Conservation (phyloP, 2,797 vertebrate species). For the Dallia pectoralis region DNA sequence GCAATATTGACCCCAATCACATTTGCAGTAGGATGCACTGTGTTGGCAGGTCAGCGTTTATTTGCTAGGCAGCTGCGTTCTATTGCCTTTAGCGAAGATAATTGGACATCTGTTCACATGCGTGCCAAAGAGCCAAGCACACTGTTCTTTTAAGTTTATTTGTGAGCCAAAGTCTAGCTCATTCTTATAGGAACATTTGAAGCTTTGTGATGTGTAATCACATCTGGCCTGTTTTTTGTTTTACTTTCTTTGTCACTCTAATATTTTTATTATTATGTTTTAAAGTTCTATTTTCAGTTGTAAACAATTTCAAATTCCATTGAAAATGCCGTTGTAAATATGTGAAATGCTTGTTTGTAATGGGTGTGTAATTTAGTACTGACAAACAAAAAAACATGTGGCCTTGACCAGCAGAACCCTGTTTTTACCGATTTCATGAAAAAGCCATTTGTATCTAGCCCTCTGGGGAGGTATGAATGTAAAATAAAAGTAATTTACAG, state of each 20-base stretch:
- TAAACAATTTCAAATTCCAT: constrained; percentile 28
- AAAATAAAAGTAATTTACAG: constrained; percentile 13
- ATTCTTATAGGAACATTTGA: constrained; percentile 32
- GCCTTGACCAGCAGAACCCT: background rate
- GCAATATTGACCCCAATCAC: background rate
- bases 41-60: background rate
- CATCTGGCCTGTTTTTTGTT: constrained; percentile 41
- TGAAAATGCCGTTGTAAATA: constrained; percentile 52
- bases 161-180: constrained; percentile 27
- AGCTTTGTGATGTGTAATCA: constrained; percentile 34
- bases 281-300: constrained; percentile 64
- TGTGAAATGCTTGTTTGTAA: constrained; percentile 11
- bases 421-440: background rate
- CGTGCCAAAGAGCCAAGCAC: constrained; percentile 12
- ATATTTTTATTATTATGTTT: constrained; percentile 34
- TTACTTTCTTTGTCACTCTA: constrained; percentile 45
- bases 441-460: background rate
- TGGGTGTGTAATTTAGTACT: constrained; percentile 7
- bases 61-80: background rate
- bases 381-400: background rate
- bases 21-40: background rate
- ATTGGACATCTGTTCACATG: constrained; percentile 13
- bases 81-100: constrained; percentile 19
- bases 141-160: constrained; percentile 17
- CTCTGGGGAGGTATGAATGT: background rate